These are phyloP conservation scores for Halcyon leucocephala DNA, from an alignment of 2,797 vertebrate species.

Conservation along the genomic window DNA sequence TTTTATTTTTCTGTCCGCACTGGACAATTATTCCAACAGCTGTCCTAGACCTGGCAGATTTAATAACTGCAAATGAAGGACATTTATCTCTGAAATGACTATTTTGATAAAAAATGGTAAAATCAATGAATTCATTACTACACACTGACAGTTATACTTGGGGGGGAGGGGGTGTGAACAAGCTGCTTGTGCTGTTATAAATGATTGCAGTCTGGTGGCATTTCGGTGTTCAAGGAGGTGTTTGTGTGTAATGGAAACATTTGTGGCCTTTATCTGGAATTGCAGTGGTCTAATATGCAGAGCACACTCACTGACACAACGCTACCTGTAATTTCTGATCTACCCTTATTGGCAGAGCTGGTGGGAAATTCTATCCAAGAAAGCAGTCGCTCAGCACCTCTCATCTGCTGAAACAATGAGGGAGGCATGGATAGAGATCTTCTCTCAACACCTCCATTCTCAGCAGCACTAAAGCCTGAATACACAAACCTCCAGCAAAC, in stretches of 20 bases:
- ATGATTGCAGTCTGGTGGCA: background rate
- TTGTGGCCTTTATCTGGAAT: background rate
- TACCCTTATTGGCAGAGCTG: background rate
- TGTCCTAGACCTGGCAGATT: conserved; percentile 61
- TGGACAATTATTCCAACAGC: conserved; percentile 38
- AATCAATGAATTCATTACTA: conserved; percentile 77
- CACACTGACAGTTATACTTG: background rate
- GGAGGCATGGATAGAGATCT: conserved; percentile 3
- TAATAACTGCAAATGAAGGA: conserved; percentile 75
- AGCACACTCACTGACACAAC: background rate
- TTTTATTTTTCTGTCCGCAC: background rate
- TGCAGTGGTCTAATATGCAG: background rate
- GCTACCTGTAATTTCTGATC: background rate
- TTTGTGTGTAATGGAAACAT: background rate
- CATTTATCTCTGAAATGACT: conserved; percentile 77
- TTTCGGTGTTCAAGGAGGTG: background rate
- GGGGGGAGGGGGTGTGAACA: background rate
- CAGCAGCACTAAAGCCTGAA: background rate
- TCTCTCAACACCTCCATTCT: background rate
- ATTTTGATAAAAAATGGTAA: conserved; percentile 70
- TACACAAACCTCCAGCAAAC: background rate
- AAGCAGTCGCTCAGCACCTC: background rate
- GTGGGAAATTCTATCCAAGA: background rate
- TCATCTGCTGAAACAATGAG: background rate
- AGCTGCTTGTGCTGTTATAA: background rate